These are phyloP conservation scores for Leptopilina drosophilae DNA, from an alignment of 2,888 invertebrate genomes.

Conservation along the genomic window DNA sequence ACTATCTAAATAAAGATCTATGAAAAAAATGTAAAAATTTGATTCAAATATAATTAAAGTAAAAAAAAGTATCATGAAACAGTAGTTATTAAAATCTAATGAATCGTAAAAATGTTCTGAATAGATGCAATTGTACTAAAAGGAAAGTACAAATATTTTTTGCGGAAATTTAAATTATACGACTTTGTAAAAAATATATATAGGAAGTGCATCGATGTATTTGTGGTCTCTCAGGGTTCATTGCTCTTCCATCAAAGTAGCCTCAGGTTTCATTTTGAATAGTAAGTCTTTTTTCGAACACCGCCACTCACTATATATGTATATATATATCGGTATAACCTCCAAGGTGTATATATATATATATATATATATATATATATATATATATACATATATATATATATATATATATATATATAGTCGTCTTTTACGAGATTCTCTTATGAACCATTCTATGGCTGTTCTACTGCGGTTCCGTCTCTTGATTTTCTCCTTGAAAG, in stretches of 20 bases:
- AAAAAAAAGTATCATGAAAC: no score
- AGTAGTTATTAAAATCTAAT: no score
- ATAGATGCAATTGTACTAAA: no score
- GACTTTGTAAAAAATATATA: not conserved
- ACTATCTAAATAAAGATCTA: no score
- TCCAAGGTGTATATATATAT: constrained; percentile 28
- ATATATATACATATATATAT: no score
- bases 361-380: no score
- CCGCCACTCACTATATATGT: not conserved
- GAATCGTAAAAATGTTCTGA: no score
- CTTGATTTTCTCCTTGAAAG: constrained; percentile 43
- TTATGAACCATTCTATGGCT: constrained; percentile 52
- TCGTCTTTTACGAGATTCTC: constrained; percentile 59
- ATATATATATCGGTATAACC: not conserved
- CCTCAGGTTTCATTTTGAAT: constrained; percentile 18
- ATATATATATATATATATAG: constrained; percentile 34
- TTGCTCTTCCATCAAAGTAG: not conserved
- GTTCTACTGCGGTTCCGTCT: constrained; percentile 38
- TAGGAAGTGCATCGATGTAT: not conserved
- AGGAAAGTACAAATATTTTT: no score
- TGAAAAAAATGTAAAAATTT: no score
- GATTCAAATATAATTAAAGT: no score
- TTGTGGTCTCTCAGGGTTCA: not conserved
- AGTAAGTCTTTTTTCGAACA: constrained; percentile 3
- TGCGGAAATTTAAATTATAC: no score